These are phyloP conservation scores for Euzophera pinguis DNA, from an alignment of 2,888 invertebrate species.

Conservation along the genomic window DNA sequence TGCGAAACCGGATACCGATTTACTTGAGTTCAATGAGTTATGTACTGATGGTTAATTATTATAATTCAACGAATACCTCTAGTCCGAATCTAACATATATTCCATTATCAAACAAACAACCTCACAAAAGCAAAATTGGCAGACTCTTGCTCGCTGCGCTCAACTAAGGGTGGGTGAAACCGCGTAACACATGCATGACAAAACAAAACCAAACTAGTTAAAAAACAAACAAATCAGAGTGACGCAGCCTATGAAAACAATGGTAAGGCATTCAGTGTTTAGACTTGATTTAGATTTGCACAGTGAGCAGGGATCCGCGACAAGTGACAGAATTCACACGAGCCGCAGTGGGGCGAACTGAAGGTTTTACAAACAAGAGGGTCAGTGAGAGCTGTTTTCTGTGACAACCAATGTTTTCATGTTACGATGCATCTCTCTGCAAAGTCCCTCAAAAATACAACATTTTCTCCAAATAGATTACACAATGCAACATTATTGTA, in stretches of 20 bases:
- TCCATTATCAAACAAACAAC: too few relatives aligned
- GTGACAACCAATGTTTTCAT: background rate
- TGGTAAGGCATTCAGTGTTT: background rate
- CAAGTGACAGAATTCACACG: slow-evolving; percentile 24
- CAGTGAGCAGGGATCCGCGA: background rate
- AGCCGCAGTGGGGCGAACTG: background rate
- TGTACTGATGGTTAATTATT: slow-evolving; percentile 32
- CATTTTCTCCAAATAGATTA: too few relatives aligned
- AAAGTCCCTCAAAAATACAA: too few relatives aligned
- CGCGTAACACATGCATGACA: too few relatives aligned
- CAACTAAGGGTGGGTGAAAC: too few relatives aligned
- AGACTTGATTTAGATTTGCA: background rate
- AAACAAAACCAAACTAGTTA: background rate
- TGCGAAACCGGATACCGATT: slow-evolving; percentile 47
- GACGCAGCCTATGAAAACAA: slow-evolving; percentile 3
- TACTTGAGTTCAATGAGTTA: slow-evolving; percentile 51
- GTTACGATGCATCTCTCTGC: background rate
- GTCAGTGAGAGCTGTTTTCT: background rate
- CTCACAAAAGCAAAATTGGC: too few relatives aligned
- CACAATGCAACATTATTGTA: too few relatives aligned
- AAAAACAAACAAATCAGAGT: background rate
- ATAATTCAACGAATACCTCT: too few relatives aligned
- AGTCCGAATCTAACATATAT: too few relatives aligned
- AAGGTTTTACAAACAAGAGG: background rate
- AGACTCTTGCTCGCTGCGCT: too few relatives aligned